Base-by-base conservation (phyloP, 1,140 invertebrate genomes). In the Cydia fagiglandana region DNA sequence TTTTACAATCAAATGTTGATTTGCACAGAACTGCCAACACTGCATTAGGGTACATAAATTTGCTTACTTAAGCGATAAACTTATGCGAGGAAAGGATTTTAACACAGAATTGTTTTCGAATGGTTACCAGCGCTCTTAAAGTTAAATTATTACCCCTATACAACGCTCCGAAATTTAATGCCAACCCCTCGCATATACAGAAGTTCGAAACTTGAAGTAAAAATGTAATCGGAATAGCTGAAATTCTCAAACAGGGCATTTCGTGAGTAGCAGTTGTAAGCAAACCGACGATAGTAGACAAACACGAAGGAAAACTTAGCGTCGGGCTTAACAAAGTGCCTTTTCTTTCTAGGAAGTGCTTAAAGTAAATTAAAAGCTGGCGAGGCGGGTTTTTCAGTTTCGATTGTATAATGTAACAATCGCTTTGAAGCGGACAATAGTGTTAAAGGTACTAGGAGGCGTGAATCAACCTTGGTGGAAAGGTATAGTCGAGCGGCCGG, bases 1-100 rank as follows among this genome's bases (percentile, higher is more conserved):
- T 88, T 90, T 91, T 91, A 92, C 86, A 92, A 90, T 91, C 89
- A 89, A 92, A 92, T 85, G 88, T 89, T 92, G 90, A 91, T 91
- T 91, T 89, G 88, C 84, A 83, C 76, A 73, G 77, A 78, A 84
- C 86, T 87, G 88, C 87, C 85, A 88, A 85, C 82, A 84, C 80
- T 83, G 85, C 83, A 90, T 90, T 90, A 89, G 88, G 88, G 87
- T 88, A 89, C 87, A 89, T 89, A 89, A 88, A 89, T 88, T 89
- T 86, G 83, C 83, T 87, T 85, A 86, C 84, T 86, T 87, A 86
- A 88, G 84, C 83, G 87, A 89, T 90, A 89, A 88, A 88, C 84
- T 84, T 83, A 80, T 81, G 74, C 75, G 76, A 77, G 79, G 83
- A 85, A 86, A 86, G 87, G 80, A 61, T 70, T 82, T 88, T 84